These are phyloP conservation scores for Porites australiensis DNA, from an alignment of 64 coral and sea anemone species.

Conservation along the genomic window DNA sequence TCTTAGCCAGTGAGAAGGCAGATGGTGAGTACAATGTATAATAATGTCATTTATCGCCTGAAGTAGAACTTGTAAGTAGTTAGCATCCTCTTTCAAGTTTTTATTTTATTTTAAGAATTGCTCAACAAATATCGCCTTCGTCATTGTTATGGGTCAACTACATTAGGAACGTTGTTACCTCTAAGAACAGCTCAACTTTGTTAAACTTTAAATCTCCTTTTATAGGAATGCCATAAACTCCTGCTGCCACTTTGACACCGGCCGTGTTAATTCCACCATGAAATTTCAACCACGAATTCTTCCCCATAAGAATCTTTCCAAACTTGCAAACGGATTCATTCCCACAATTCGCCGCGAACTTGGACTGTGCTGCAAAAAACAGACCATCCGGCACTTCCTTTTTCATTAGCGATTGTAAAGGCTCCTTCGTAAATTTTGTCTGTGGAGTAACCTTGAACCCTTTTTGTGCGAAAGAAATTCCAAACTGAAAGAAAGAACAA, in stretches of 20 bases:
- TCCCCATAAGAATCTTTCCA: constrained; percentile 55
- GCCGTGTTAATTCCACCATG: constrained; percentile 21
- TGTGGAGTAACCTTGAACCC: constrained; percentile 51
- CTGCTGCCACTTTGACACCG: constrained; percentile 24
- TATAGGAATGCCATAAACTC: constrained; percentile 52
- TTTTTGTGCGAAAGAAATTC: constrained; percentile 64
- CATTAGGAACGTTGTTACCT: constrained; percentile 36
- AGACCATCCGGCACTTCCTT: constrained; percentile 60
- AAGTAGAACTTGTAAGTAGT: no score
- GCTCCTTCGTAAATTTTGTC: constrained; percentile 52
- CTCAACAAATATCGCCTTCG: no score
- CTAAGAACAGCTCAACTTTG: constrained; percentile 80
- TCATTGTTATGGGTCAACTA: no score
- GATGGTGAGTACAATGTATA: no score
- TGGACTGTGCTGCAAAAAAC: constrained; percentile 34
- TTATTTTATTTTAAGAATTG: no score
- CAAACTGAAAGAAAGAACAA: constrained; percentile 25
- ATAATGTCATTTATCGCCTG: no score
- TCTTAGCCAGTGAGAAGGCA: no score
- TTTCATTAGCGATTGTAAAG: constrained; percentile 51
- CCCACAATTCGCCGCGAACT: constrained; percentile 48
- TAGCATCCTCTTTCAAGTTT: no score
- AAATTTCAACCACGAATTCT: constrained; percentile 56
- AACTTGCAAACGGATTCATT: constrained; percentile 35
- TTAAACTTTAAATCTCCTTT: constrained; percentile 81